A percentile compares a stretch with the other conserved stretches of the same genome.
Conservation (phyloP, 1,140 invertebrate genomes). For the Drosophila lacertosa region DNA sequence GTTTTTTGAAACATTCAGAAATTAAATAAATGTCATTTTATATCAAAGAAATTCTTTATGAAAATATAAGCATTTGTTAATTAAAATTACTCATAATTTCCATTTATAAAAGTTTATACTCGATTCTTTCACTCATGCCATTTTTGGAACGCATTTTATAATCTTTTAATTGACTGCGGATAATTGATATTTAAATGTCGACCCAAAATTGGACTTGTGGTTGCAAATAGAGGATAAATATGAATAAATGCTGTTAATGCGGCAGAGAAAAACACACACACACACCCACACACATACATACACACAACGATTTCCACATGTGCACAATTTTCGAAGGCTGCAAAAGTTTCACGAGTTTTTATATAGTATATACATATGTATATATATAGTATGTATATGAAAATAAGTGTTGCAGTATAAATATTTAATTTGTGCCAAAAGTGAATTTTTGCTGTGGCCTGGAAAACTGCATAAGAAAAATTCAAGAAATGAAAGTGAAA, state of each 20-base stretch:
- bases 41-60: no score
- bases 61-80: no score
- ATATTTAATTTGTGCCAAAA: slow-evolving; percentile 29
- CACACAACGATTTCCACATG: neutral
- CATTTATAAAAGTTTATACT: no score
- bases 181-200: neutral
- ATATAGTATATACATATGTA: neutral
- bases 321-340: slow-evolving; percentile 5
- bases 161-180: no score
- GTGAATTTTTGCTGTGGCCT: slow-evolving; percentile 7
- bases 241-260: slow-evolving; percentile 10
- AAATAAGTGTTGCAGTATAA: slow-evolving; percentile 19
- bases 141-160: no score
- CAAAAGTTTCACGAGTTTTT: slow-evolving; percentile 22
- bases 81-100: no score
- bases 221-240: slow-evolving; percentile 2
- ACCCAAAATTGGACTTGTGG: slow-evolving; percentile 8
- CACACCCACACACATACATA: neutral
- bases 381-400: neutral
- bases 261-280: no score
- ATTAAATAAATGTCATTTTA: no score
- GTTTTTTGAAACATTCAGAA: no score
- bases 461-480: slow-evolving; percentile 13
- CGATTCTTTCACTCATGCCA: no score
- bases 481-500: neutral